Percentiles rank a stretch among this genome's conserved stretches.
Conservation (phyloP, 2,888 invertebrate genomes). For the Eupithecia tripunctaria region DNA sequence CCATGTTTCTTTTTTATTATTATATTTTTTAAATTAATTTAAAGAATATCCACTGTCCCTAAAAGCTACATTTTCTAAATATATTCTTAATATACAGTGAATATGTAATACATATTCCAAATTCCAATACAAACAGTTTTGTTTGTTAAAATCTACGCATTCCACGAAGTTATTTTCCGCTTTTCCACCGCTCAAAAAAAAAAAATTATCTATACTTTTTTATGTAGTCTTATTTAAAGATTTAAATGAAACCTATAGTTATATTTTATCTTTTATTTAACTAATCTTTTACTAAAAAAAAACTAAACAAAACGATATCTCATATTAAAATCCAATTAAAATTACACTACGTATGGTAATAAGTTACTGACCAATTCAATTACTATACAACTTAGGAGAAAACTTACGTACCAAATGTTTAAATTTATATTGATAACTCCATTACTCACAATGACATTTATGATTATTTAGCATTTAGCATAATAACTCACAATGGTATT, state of each 20-base stretch:
- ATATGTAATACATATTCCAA: too few species aligned
- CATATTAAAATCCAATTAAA: background rate
- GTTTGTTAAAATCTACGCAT: background rate
- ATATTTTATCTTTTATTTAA: background rate
- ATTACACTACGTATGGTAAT: background rate
- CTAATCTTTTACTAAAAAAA: background rate
- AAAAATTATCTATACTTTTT: background rate
- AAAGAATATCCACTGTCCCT: background rate
- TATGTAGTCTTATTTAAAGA: too few species aligned
- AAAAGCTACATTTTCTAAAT: background rate
- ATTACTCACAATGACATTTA: too few species aligned
- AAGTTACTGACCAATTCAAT: background rate
- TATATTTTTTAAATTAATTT: background rate
- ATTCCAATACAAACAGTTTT: too few species aligned
- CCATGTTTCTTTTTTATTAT: too few species aligned
- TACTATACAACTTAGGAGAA: background rate
- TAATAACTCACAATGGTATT: background rate
- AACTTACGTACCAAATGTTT: too few species aligned
- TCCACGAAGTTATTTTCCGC: background rate
- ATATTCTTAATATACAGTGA: too few species aligned
- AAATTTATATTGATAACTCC: too few species aligned
- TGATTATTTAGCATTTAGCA: background rate
- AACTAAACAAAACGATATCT: background rate
- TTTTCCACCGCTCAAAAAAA: background rate
- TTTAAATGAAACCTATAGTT: background rate